A percentile compares a stretch with the other conserved stretches of the same genome.
phyloP scores from a whole-genome alignment of 1,140 invertebrate species.

The Lepidurus arcticus region DNA sequence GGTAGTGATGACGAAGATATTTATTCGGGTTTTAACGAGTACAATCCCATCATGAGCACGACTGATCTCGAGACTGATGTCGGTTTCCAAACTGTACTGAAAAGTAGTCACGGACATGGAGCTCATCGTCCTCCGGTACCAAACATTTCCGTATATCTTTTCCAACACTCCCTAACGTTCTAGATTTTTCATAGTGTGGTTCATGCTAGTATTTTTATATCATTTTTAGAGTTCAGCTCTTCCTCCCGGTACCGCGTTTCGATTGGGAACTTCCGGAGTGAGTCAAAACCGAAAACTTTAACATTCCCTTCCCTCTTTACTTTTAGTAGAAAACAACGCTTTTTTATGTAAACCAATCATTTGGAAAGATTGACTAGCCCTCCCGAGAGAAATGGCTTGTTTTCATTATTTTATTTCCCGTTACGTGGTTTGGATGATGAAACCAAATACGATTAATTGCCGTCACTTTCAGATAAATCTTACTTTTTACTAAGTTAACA shows the following conservation, averaged over 20 bases:
- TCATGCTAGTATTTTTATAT: conserved; percentile 25
- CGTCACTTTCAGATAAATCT: no score
- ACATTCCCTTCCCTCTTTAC: conserved; percentile 12
- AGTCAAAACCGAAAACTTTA: conserved; percentile 35
- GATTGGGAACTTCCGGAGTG: conserved; percentile 52
- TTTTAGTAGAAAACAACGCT: no score
- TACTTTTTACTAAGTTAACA: no score
- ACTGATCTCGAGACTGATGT: conserved; percentile 61
- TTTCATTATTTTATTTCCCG: no score
- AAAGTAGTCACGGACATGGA: conserved; percentile 45
- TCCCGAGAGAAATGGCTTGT: no score
- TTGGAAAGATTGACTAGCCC: no score
- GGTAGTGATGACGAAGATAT: conserved; percentile 51
- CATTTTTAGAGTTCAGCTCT: conserved; percentile 44
- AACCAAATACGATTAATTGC: no score
- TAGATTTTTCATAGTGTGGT: neutral
- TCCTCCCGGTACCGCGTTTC: conserved; percentile 48
- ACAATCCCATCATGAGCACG: conserved; percentile 56
- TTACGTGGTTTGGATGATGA: no score
- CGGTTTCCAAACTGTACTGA: conserved; percentile 53
- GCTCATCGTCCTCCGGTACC: conserved; percentile 35
- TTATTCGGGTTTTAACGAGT: conserved; percentile 63
- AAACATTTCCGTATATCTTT: neutral
- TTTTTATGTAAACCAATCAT: no score
- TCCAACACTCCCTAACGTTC: conserved; percentile 25